Conservation (phyloP, 2,888 invertebrate species). For the Rhabditoides inermis region DNA sequence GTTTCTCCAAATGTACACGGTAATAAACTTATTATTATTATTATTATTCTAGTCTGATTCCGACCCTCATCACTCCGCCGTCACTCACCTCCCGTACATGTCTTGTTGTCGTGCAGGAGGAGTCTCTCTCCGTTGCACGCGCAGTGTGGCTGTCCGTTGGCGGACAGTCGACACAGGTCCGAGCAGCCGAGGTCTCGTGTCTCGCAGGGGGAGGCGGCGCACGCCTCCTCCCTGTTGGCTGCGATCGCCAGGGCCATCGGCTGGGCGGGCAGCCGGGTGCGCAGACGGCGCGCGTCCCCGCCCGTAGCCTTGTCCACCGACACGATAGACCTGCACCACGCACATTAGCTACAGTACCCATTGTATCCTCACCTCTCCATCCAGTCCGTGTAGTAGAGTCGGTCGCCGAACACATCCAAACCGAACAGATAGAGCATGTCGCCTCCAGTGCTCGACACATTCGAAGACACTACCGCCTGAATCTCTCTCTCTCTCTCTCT, state of each 20-base stretch:
- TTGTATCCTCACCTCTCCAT: slow-evolving; percentile 72
- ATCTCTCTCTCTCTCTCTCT: no score
- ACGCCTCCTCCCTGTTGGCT: slow-evolving; percentile 56
- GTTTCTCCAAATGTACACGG: no score
- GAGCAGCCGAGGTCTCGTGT: slow-evolving; percentile 67
- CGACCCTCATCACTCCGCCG: no score
- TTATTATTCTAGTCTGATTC: no score
- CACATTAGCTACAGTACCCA: no score
- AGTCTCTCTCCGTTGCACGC: slow-evolving; percentile 36
- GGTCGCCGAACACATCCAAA: slow-evolving; percentile 72
- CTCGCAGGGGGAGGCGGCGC: slow-evolving; percentile 60
- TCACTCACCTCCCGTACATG: slow-evolving; percentile 17
- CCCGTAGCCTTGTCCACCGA: slow-evolving; percentile 74
- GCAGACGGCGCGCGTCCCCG: slow-evolving; percentile 59
- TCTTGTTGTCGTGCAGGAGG: slow-evolving; percentile 18
- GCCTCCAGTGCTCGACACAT: no score
- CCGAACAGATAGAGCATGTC: slow-evolving; percentile 86
- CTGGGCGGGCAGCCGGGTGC: slow-evolving; percentile 59
- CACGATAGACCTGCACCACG: no score
- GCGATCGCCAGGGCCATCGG: slow-evolving; percentile 81
- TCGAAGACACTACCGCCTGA: no score
- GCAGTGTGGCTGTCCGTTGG: slow-evolving; percentile 63
- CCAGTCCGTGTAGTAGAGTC: slow-evolving; percentile 85
- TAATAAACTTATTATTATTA: no score
- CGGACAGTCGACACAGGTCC: slow-evolving; percentile 64